These are phyloP conservation scores for Apolygus lucorum DNA, from an alignment of 1,140 invertebrate genomes.

Conservation along the genomic window DNA sequence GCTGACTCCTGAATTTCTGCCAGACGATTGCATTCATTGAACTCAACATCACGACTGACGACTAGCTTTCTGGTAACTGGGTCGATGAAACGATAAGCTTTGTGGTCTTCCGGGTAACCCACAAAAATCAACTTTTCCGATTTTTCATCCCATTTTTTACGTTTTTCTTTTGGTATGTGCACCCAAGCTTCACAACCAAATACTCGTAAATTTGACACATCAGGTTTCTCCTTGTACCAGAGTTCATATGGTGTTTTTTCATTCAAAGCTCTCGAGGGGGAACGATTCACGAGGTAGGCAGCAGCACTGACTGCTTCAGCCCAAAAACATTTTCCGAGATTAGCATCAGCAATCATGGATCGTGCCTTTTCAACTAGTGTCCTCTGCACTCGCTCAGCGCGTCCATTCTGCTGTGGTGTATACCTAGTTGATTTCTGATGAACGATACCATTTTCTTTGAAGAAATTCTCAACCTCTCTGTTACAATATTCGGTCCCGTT, in stretches of 20 bases:
- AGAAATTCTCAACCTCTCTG: constrained; percentile 8
- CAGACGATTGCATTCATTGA: background rate
- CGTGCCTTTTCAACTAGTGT: constrained; percentile 36
- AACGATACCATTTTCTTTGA: constrained; percentile 19
- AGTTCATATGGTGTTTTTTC: constrained; percentile 38
- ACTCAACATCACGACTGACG: constrained; percentile 17
- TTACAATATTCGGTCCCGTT: constrained; percentile 35
- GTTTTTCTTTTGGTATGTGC: constrained; percentile 30
- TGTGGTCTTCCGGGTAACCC: constrained; percentile 25
- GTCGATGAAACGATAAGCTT: constrained; percentile 14
- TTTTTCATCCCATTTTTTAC: constrained; percentile 33
- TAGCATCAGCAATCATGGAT: constrained; percentile 31
- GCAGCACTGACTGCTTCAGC: constrained; percentile 35
- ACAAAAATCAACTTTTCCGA: constrained; percentile 34
- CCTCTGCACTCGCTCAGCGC: constrained; percentile 37
- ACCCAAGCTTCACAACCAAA: constrained; percentile 31
- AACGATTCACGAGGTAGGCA: constrained; percentile 41
- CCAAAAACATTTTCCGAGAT: constrained; percentile 31
- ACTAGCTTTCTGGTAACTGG: constrained; percentile 1
- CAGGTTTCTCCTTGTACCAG: constrained; percentile 37
- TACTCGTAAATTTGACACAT: constrained; percentile 27
- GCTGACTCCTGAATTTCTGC: background rate
- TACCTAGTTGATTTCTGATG: constrained; percentile 33
- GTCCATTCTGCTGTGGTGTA: constrained; percentile 40
- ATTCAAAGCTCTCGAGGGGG: constrained; percentile 19